Conservation (phyloP, 2,113 vertebrate species). For the Rousettus leschenaultii region DNA sequence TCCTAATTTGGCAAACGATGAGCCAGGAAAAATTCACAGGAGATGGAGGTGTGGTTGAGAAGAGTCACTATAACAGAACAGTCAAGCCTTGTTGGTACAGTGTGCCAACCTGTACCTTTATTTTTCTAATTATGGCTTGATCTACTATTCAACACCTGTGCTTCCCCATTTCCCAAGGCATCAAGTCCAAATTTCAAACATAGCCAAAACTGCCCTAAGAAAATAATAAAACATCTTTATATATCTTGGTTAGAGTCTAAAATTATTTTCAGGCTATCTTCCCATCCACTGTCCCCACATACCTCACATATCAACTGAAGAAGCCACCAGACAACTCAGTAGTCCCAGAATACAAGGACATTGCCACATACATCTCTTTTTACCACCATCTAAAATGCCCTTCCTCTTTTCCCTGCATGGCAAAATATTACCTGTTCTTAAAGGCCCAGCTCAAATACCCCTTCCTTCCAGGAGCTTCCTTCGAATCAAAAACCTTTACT, state of each 20-base stretch:
- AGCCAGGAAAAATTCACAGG: not conserved
- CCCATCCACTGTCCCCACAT: rapidly evolving
- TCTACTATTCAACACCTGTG: not conserved
- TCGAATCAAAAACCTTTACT: not conserved
- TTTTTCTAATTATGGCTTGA: not conserved
- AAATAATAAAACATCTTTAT: not conserved
- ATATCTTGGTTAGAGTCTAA: not conserved
- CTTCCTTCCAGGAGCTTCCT: not conserved
- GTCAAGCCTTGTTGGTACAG: not conserved
- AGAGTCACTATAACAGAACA: not conserved
- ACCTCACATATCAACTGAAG: not conserved
- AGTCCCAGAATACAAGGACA: not conserved
- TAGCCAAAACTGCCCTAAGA: not conserved
- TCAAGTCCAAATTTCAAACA: not conserved
- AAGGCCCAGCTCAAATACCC: not conserved
- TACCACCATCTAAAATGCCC: not conserved
- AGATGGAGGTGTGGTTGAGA: rapidly evolving
- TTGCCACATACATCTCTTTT: not conserved
- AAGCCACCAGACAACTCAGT: not conserved
- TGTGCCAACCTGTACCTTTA: not conserved
- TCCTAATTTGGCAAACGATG: not conserved
- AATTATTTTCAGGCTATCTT: not conserved
- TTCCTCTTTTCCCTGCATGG: not conserved
- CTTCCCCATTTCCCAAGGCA: not conserved
- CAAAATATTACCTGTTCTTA: not conserved